These are phyloP conservation scores for Lasioglossum oenotherae DNA, from an alignment of 2,888 invertebrate species.

Conservation along the genomic window DNA sequence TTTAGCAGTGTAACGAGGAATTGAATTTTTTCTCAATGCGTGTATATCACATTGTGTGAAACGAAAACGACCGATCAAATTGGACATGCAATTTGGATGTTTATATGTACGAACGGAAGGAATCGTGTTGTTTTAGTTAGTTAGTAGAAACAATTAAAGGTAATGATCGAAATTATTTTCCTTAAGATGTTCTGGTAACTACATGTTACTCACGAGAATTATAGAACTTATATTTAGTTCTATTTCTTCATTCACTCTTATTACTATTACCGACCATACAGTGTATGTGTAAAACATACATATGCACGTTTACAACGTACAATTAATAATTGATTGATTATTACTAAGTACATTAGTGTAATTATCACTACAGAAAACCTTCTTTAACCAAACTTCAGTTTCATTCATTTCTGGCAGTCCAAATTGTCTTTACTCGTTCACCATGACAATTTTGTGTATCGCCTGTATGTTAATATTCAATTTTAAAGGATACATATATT, in stretches of 20 bases:
- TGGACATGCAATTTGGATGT: slow-evolving; percentile 11
- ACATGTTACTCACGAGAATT: not conserved
- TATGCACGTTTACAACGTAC: not conserved
- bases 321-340: not conserved
- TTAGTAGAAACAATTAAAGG: not conserved
- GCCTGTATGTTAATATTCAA: not conserved
- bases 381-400: slow-evolving; percentile 28
- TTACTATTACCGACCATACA: not conserved
- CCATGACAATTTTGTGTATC: not conserved
- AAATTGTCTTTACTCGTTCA: not conserved
- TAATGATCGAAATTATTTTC: not conserved
- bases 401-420: not conserved
- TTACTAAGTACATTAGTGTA: not conserved
- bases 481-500: not conserved
- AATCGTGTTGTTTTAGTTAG: not conserved
- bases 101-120: not conserved
- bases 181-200: no score
- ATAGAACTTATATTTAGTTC: slow-evolving; percentile 9
- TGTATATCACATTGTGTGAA: not conserved
- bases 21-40: slow-evolving; percentile 18
- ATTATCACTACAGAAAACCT: not conserved
- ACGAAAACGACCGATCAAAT: not conserved
- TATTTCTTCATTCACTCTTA: not conserved
- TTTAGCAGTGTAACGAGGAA: slow-evolving; percentile 29
- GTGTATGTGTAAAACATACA: not conserved